These are phyloP conservation scores for Arnoldichthys spilopterus DNA, from an alignment of 2,797 vertebrate genomes.

Conservation along the genomic window DNA sequence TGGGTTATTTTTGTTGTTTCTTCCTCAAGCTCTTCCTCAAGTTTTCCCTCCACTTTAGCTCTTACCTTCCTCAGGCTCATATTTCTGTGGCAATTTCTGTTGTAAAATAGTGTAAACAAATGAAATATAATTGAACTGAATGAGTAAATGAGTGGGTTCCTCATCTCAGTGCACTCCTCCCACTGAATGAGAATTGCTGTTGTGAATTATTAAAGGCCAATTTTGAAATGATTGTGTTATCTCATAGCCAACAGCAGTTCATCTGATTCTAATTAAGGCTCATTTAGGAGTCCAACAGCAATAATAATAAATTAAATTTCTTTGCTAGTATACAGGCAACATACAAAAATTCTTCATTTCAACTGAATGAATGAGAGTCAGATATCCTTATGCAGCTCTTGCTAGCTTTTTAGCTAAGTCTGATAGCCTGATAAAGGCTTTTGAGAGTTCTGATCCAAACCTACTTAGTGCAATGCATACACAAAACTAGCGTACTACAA, in stretches of 20 bases:
- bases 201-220: not conserved
- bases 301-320: not conserved
- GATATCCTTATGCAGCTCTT: too few species aligned
- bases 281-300: not conserved
- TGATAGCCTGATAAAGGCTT: too few species aligned
- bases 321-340: not conserved
- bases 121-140: not conserved
- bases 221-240: not conserved
- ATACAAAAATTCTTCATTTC: not conserved
- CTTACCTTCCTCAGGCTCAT: not conserved
- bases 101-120: not conserved
- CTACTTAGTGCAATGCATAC: too few species aligned
- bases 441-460: too few species aligned
- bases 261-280: not conserved
- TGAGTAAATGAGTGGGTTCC: not conserved
- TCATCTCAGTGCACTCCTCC: not conserved
- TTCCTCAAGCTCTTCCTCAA: not conserved
- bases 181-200: not conserved
- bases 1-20: not conserved
- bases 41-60: not conserved
- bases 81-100: not conserved
- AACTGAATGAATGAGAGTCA: not conserved
- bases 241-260: slow-evolving; percentile 5
- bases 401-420: too few species aligned
- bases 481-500: too few species aligned